Percentiles rank a stretch among this genome's conserved stretches.
Evolutionary conservation across 2,113 vertebrate species (phyloP).

Genomic region (Lycocorax pyrrhopterus): DNA sequence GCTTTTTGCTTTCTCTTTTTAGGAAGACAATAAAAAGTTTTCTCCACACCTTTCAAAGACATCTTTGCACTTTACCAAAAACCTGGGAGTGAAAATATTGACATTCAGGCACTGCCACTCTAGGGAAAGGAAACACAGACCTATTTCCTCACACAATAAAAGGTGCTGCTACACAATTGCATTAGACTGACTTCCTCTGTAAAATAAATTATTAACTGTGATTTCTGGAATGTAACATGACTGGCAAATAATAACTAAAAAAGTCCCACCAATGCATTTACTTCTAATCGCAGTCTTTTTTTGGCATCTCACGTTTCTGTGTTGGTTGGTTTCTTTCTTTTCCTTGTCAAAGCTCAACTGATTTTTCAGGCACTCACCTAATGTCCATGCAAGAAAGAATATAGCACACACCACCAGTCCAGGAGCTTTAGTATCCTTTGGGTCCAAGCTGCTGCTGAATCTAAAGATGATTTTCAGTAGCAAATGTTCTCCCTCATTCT

Average conservation of each 20-base stretch:
- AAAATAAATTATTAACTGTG: background rate
- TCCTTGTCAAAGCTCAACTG: background rate
- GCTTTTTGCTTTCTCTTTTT: background rate
- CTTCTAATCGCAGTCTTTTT: background rate
- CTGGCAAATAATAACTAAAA: background rate
- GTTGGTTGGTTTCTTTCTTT: background rate
- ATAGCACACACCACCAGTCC: rapidly evolving
- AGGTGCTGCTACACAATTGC: background rate
- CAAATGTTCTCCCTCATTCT: background rate
- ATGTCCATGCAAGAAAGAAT: background rate
- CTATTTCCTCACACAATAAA: background rate
- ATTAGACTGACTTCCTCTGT: background rate
- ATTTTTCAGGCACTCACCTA: background rate
- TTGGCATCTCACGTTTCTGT: background rate
- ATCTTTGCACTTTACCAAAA: background rate
- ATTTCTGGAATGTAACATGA: background rate
- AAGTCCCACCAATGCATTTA: background rate
- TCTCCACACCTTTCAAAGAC: background rate
- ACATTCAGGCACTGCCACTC: background rate
- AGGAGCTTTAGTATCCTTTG: background rate
- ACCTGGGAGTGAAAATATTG: background rate
- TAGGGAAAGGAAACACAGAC: background rate
- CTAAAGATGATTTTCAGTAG: background rate
- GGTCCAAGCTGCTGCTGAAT: background rate
- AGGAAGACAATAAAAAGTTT: background rate